A percentile compares a stretch with the other conserved stretches of the same genome.
phyloP scores from a whole-genome alignment of 2,888 invertebrate species.

The Drosophila gaucha region DNA sequence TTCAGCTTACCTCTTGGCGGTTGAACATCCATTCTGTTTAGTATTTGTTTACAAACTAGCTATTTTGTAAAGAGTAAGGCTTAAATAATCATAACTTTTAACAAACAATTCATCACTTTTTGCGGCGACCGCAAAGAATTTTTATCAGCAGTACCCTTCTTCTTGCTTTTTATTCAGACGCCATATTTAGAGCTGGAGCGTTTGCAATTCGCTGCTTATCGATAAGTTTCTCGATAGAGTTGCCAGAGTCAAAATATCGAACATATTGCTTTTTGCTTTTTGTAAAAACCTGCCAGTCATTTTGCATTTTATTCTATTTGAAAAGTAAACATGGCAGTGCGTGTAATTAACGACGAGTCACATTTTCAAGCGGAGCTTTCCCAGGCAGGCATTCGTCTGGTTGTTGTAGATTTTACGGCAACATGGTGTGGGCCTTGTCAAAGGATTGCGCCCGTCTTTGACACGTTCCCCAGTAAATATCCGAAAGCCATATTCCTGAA shows the following conservation, averaged over 20 bases:
- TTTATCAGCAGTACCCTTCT: conserved; percentile 48
- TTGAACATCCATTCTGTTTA: conserved; percentile 62
- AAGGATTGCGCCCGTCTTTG: conserved; percentile 96
- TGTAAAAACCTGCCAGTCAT: conserved; percentile 57
- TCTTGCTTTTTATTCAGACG: conserved; percentile 57
- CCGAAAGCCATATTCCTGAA: conserved; percentile 95
- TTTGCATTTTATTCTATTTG: conserved; percentile 37
- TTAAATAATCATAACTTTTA: conserved; percentile 40
- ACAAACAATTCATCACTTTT: conserved; percentile 44
- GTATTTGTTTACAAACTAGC: conserved; percentile 38
- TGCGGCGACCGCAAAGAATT: conserved; percentile 53
- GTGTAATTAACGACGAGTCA: conserved; percentile 85
- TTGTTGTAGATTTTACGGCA: conserved; percentile 97
- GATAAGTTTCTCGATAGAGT: conserved; percentile 25
- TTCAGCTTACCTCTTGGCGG: conserved; percentile 60
- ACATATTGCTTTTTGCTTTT: conserved; percentile 29
- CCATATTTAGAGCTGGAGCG: conserved; percentile 57
- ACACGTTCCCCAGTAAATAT: conserved; percentile 94
- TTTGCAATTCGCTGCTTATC: conserved; percentile 18
- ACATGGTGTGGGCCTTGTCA: conserved; percentile 99
- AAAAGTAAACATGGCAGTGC: conserved; percentile 80
- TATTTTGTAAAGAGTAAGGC: conserved; percentile 38
- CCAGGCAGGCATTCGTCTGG: conserved; percentile 94
- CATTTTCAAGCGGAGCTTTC: conserved; percentile 94
- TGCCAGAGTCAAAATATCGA: conserved; percentile 7